phyloP scores from a whole-genome alignment of 2,113 vertebrate species.

The Astur gentilis region DNA sequence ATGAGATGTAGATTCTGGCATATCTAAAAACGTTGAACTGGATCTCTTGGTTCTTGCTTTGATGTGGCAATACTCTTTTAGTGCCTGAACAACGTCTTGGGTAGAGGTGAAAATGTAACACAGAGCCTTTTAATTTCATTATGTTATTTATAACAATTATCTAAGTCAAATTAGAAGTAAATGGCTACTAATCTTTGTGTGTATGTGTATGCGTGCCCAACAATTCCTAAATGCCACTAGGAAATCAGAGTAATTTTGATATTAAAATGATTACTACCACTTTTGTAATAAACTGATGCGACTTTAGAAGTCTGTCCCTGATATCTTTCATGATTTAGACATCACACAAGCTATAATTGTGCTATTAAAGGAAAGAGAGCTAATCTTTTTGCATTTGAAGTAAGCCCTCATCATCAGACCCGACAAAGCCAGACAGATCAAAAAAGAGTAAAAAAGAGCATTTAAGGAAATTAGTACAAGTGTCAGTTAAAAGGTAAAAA shows the following conservation, averaged over 20 bases:
- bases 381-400: conserved; percentile 83
- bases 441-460: conserved; percentile 78
- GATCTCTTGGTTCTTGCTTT: conserved; percentile 35
- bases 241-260: conserved; percentile 75
- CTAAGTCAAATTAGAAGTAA: conserved; percentile 44
- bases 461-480: conserved; percentile 85
- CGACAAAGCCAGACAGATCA: conserved; percentile 84
- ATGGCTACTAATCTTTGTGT: conserved; percentile 25
- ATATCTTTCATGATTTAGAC: conserved; percentile 78
- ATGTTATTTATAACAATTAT: conserved; percentile 62
- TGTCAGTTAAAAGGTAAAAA: conserved; percentile 85
- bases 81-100: neutral
- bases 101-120: conserved; percentile 5
- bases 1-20: conserved; percentile 41
- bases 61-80: conserved; percentile 1
- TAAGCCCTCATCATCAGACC: conserved; percentile 77
- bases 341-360: conserved; percentile 79
- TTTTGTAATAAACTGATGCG: conserved; percentile 75
- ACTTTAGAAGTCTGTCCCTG: conserved; percentile 73
- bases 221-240: conserved; percentile 61
- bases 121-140: conserved; percentile 48
- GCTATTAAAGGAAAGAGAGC: conserved; percentile 80
- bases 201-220: neutral
- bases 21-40: conserved; percentile 13
- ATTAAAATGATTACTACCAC: conserved; percentile 77